Evolutionary conservation across 2,888 invertebrate genomes (phyloP).

Genomic region (Dasysyrphus tricinctus): DNA sequence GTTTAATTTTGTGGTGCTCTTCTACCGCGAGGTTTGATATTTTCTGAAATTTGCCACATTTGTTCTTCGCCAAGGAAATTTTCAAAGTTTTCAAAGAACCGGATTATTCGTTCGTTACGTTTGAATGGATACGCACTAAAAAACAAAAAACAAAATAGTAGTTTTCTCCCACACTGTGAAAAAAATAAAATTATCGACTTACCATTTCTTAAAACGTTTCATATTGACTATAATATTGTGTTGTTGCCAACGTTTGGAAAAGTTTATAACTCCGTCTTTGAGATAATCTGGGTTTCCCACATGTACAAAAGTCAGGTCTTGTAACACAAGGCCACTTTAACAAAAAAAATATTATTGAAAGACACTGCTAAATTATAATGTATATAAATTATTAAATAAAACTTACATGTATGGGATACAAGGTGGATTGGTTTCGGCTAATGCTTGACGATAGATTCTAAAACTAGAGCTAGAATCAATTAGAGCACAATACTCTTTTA

Average conservation of each 20-base stretch:
- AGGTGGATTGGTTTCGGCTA: slow-evolving; percentile 97
- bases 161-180: background rate
- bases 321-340: slow-evolving; percentile 95
- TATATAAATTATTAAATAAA: slow-evolving; percentile 17
- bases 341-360: slow-evolving; percentile 58
- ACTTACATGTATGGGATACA: slow-evolving; percentile 99
- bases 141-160: slow-evolving; percentile 78
- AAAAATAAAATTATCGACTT: slow-evolving; percentile 59
- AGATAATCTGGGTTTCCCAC: slow-evolving; percentile 97
- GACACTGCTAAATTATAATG: background rate
- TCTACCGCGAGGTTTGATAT: slow-evolving; percentile 91
- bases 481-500: slow-evolving; percentile 97
- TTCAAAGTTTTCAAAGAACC: slow-evolving; percentile 98
- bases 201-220: slow-evolving; percentile 99
- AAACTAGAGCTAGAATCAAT: slow-evolving; percentile 99
- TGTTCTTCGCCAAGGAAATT: slow-evolving; percentile 98
- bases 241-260: slow-evolving; percentile 99
- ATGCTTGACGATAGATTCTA: slow-evolving; percentile 96
- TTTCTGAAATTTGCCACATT: slow-evolving; percentile 99
- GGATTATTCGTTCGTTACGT: slow-evolving; percentile 96
- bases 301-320: slow-evolving; percentile 99
- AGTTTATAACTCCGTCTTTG: slow-evolving; percentile 94
- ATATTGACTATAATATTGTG: slow-evolving; percentile 99
- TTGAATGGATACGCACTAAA: slow-evolving; percentile 94
- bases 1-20: slow-evolving; percentile 80